A percentile compares a stretch with the other conserved stretches of the same genome.
Conservation (phyloP, 2,888 invertebrate species). For the Drosophila ezoana region DNA sequence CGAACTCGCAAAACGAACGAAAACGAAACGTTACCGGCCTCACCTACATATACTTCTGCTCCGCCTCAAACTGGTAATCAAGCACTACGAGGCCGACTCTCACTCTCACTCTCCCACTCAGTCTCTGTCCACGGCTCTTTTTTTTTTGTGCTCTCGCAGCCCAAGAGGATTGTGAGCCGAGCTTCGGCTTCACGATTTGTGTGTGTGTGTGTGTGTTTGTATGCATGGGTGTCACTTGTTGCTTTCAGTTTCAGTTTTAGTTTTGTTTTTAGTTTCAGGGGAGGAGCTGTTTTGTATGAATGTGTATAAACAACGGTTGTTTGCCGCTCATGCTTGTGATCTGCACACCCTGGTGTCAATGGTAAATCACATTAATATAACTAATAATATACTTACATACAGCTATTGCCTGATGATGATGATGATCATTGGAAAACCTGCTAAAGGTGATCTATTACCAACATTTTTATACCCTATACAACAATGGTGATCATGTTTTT, state of each 20-base stretch:
- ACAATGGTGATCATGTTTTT: too few relatives aligned
- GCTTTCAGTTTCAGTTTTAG: constrained; percentile 36
- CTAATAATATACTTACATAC: constrained; percentile 24
- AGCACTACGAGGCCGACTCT: constrained; percentile 32
- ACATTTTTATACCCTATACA: too few relatives aligned
- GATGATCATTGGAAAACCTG: too few relatives aligned
- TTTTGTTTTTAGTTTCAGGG: constrained; percentile 14
- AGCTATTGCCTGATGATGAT: not conserved
- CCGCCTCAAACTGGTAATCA: constrained; percentile 52
- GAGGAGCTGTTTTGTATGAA: constrained; percentile 18
- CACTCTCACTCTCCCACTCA: constrained; percentile 59
- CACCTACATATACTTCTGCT: constrained; percentile 60
- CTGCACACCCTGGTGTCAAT: constrained; percentile 53
- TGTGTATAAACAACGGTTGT: constrained; percentile 6
- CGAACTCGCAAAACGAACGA: constrained; percentile 52
- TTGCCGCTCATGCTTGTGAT: constrained; percentile 47
- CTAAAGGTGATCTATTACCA: too few relatives aligned
- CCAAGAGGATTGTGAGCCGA: constrained; percentile 36
- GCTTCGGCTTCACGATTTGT: constrained; percentile 14
- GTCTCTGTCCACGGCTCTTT: constrained; percentile 7
- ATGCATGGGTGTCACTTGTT: constrained; percentile 49
- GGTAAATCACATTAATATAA: constrained; percentile 47
- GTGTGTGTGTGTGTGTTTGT: constrained; percentile 9
- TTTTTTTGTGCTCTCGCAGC: constrained; percentile 6
- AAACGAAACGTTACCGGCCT: constrained; percentile 62